Base-by-base conservation (phyloP, 2,113 vertebrate species). In the Triplophysa siluroides region DNA sequence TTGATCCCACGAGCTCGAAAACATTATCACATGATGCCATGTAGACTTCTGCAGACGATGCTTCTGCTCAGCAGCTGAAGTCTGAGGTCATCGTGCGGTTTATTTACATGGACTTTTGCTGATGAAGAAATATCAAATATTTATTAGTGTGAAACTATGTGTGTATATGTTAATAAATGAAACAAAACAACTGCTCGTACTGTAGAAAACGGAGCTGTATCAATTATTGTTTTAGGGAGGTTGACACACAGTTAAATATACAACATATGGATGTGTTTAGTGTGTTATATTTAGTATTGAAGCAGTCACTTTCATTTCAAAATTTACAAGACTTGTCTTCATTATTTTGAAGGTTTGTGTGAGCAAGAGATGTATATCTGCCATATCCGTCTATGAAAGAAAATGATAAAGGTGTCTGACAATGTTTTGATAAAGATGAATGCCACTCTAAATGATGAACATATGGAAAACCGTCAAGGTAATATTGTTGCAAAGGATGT, bases 11-110 rank as follows among this genome's bases (percentile, higher is more conserved):
- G 50, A 33, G 65, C 8, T 72, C n/a, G 23, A 24, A 77, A 83
- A 67, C 76, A 74, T 76, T 79, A 79, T 77, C 85, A 54, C 78
- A 54, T 58, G 64, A 79, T 84, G 47, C 62, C 78, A 67, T 45
- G 72, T 29, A 54, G 29, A 81, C 29, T 72, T 62, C 45, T 29
- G 43, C 26, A 60, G 12, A 69, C n/a, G 4, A 9, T 60, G 72
- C 60, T 52, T 73, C 21, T 79, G 56, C 64, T 71, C 41, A 26
- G 23, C 23, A 1, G 58, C 54, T 66, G 62, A 18, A 54, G 12
- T 45, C 66, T 60, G 6, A 38, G 12, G 24, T 64, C 33, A 56
- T 73, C 16, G 3, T 38, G 47, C 23, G 33, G 33, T 73, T 73
- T 60, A 43, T 73, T 73, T 73, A 2, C n/a, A 73, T 29, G 13